Evolutionary conservation across 2,113 vertebrate species (phyloP).

Genomic region (Corydoras sp.): DNA sequence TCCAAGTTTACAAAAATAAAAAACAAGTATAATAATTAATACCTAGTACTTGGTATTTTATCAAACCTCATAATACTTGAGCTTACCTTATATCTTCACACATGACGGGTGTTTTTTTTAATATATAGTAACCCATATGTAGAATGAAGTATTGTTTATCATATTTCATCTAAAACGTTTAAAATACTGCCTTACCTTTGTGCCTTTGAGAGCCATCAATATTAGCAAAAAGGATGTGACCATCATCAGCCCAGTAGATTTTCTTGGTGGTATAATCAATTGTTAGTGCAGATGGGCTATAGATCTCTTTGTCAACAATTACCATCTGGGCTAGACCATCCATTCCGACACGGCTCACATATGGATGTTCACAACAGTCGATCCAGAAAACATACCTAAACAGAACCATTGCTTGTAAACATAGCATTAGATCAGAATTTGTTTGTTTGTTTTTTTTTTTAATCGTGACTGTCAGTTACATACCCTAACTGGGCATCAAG

Average conservation of each 20-base stretch:
- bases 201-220: slow-evolving; percentile 88
- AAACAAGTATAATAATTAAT: no score
- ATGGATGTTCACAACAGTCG: slow-evolving; percentile 89
- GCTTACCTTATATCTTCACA: no score
- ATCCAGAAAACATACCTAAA: slow-evolving; percentile 92
- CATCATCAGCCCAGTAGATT: slow-evolving; percentile 95
- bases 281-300: slow-evolving; percentile 85
- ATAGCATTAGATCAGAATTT: background rate
- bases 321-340: slow-evolving; percentile 82
- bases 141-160: no score
- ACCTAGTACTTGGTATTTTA: no score
- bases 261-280: slow-evolving; percentile 95
- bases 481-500: slow-evolving; percentile 89
- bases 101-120: no score
- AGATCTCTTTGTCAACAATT: slow-evolving; percentile 86
- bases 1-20: no score
- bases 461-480: slow-evolving; percentile 23
- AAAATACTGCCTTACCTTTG: slow-evolving; percentile 74
- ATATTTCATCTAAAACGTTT: slow-evolving; percentile 41
- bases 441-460: no score
- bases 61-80: no score
- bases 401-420: background rate
- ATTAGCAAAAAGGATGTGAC: slow-evolving; percentile 91
- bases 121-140: no score
- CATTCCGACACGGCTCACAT: slow-evolving; percentile 92